Evolutionary conservation across 30 jellyfish, hydroid and myxozoan genomes (phyloP).

Genomic region (Haliclystus octoradiatus): DNA sequence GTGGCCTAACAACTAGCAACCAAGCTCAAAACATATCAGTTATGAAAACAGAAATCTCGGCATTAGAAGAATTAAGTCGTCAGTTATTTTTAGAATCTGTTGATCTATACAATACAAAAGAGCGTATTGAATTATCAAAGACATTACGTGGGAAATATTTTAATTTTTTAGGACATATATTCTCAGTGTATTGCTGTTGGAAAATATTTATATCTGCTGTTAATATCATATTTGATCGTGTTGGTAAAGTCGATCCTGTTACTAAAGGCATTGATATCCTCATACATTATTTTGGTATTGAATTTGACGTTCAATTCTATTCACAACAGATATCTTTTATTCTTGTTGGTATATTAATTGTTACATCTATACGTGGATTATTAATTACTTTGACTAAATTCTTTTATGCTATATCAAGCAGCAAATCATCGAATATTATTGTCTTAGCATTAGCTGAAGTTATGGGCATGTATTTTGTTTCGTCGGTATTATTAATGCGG

Average conservation of each 20-base stretch:
- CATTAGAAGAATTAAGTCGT: slow-evolving; percentile 83
- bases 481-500: slow-evolving; percentile 88
- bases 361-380: slow-evolving; percentile 90
- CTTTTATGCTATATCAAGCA: slow-evolving; percentile 82
- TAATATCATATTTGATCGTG: slow-evolving; percentile 87
- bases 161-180: slow-evolving; percentile 83
- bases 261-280: slow-evolving; percentile 74
- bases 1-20: slow-evolving; percentile 55
- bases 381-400: slow-evolving; percentile 85
- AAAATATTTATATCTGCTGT: slow-evolving; percentile 90
- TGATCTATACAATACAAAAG: slow-evolving; percentile 78
- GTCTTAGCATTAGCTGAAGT: slow-evolving; percentile 91
- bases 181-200: slow-evolving; percentile 90
- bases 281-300: slow-evolving; percentile 67
- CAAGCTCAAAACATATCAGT: slow-evolving; percentile 46
- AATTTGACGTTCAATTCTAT: slow-evolving; percentile 90
- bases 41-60: slow-evolving; percentile 37
- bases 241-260: slow-evolving; percentile 94
- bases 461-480: slow-evolving; percentile 92
- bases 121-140: slow-evolving; percentile 71
- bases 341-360: slow-evolving; percentile 85
- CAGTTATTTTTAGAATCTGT: slow-evolving; percentile 69
- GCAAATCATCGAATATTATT: slow-evolving; percentile 85
- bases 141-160: slow-evolving; percentile 84
- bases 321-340: slow-evolving; percentile 86